A percentile compares a stretch with the other conserved stretches of the same genome.
These are phyloP conservation scores for Orientallactaga bullata DNA, from an alignment of 2,113 vertebrate genomes.

Conservation along the genomic window DNA sequence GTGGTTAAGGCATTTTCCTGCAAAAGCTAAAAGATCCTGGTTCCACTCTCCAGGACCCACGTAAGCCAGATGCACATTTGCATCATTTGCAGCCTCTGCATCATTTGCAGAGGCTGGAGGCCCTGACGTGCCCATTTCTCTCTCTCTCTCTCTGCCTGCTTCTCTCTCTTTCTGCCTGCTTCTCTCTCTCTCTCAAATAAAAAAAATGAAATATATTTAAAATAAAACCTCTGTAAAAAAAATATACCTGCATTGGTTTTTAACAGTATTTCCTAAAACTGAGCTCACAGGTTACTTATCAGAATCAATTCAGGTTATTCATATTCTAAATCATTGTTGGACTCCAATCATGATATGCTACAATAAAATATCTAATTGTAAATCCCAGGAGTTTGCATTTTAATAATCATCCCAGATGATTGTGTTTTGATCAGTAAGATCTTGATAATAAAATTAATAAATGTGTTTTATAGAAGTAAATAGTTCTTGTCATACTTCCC, in stretches of 20 bases:
- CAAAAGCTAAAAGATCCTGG: too few relatives aligned
- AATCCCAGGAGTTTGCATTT: not conserved
- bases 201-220: too few relatives aligned
- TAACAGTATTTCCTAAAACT: not conserved
- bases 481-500: conserved; percentile 74
- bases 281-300: not conserved
- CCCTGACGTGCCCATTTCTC: too few relatives aligned
- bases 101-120: too few relatives aligned
- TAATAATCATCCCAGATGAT: not conserved
- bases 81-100: too few relatives aligned
- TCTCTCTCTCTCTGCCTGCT: too few relatives aligned
- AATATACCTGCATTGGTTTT: not conserved
- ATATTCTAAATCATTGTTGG: not conserved
- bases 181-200: too few relatives aligned
- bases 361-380: not conserved
- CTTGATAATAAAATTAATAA: conserved; percentile 54
- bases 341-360: not conserved
- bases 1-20: too few relatives aligned
- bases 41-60: too few relatives aligned
- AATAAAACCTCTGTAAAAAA: too few relatives aligned
- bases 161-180: too few relatives aligned
- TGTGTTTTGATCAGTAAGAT: conserved; percentile 13
- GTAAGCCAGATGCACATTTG: too few relatives aligned
- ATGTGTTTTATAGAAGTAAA: conserved; percentile 69
- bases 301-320: not conserved